Conservation (phyloP, 1,140 invertebrate genomes). For the Drosophila suzukii region DNA sequence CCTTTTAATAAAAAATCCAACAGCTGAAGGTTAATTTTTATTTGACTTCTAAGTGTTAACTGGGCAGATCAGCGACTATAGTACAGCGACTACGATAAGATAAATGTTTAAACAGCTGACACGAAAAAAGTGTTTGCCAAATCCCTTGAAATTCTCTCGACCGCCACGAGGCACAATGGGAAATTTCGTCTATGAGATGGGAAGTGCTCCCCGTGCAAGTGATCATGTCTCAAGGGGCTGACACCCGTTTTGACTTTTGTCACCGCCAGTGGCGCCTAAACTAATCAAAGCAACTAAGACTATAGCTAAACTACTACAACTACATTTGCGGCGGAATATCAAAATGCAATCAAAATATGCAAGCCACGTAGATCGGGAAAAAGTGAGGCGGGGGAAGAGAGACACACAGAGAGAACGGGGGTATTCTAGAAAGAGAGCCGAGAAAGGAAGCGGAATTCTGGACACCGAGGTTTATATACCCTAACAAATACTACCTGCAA, state of each 20-base stretch:
- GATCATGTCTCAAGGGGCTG: constrained; percentile 46
- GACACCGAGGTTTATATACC: neutral
- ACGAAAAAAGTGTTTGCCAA: constrained; percentile 28
- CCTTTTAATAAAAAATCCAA: neutral
- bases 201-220: constrained; percentile 4
- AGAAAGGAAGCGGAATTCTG: neutral
- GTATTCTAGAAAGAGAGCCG: constrained; percentile 16
- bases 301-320: neutral
- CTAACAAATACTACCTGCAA: neutral
- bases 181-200: constrained; percentile 15
- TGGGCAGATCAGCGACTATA: neutral
- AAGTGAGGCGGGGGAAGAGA: neutral
- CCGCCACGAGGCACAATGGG: constrained; percentile 15
- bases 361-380: constrained; percentile 25
- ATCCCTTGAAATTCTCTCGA: constrained; percentile 20
- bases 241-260: constrained; percentile 47
- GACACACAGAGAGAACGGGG: constrained; percentile 5
- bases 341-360: constrained; percentile 45
- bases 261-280: constrained; percentile 40
- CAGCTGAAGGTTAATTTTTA: no score
- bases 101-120: constrained; percentile 33
- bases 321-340: constrained; percentile 17
- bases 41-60: constrained; percentile 1
- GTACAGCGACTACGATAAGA: constrained; percentile 15
- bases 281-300: constrained; percentile 41